Conservation (phyloP, 37 sponge, comb jelly and placozoan species). For the Chondrosia reniformis region DNA sequence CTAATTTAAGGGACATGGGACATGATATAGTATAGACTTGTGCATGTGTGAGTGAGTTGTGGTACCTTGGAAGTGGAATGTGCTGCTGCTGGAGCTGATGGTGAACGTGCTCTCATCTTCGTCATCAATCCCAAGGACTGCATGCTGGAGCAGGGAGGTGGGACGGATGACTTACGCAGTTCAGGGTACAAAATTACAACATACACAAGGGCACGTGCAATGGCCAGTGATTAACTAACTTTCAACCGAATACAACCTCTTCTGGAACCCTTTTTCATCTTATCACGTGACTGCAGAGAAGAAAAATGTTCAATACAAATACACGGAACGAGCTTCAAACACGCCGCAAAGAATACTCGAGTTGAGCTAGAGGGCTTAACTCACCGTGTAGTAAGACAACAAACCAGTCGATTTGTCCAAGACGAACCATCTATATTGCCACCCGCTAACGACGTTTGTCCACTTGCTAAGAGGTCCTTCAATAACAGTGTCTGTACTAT, state of each 20-base stretch:
- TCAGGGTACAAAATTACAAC: not conserved
- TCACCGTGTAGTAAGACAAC: conserved; percentile 92
- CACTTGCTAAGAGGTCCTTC: conserved; percentile 98
- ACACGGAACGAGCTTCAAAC: not conserved
- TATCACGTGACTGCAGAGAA: conserved; percentile 69
- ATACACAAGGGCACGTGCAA: not conserved
- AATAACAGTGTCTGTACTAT: conserved; percentile 29
- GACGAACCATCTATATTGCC: conserved; percentile 99
- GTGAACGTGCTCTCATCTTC: conserved; percentile 96
- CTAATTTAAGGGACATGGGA: not conserved
- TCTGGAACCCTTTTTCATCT: conserved; percentile 85
- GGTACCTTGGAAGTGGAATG: conserved; percentile 87
- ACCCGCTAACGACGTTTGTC: conserved; percentile 96
- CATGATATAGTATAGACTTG: not conserved
- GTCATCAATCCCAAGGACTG: conserved; percentile 91
- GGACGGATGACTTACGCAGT: not conserved
- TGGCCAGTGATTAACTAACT: conserved; percentile 19
- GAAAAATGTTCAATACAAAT: not conserved
- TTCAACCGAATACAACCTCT: conserved; percentile 71
- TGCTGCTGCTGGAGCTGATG: conserved; percentile 66
- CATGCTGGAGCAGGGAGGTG: conserved; percentile 26
- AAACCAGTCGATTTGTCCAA: conserved; percentile 84
- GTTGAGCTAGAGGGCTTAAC: not conserved
- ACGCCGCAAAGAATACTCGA: no score
- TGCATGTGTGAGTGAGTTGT: not conserved